Evolutionary conservation across 2,797 vertebrate genomes (phyloP), one percentile per base, ranked within the genome.

Genomic region (Spheniscus humboldti): DNA sequence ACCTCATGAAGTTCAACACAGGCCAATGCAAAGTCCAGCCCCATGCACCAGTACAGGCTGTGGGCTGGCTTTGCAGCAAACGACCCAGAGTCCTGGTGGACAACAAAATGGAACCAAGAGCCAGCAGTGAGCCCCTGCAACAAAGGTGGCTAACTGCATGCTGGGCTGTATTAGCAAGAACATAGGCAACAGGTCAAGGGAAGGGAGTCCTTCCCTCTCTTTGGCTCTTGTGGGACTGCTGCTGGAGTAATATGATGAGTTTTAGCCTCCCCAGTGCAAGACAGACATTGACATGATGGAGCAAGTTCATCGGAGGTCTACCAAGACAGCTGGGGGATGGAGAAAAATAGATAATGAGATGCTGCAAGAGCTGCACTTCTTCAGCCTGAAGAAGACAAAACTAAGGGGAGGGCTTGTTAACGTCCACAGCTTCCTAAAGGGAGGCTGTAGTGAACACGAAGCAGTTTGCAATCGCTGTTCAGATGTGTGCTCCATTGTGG

Each of bases 121-220:
- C 39, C 63, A 71, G 24, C 50, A 75, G 39, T 1, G 10, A 50
- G 19, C 18, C 59, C 25, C 48, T 31, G 10, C 33, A 64, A 47
- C 27, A 55, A 45, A 66, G 18, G 14, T 27, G n/a, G 45, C 41
- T 63, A 76, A 28, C 39, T 24, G 28, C 39, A 66, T 7, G 28
- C 47, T 77, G 82, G 30, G 43, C 24, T 78, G 48, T 28, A 63
- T 10, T 25, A 68, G 48, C 45, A 73, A 73, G 59, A 76, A 43
- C 20, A 53, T 0, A 39, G 16, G 45, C 60, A 89, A 31, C 6
- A 31, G 24, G n/a, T 1, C 0, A 1, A 73, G 4, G 17, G 25
- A 91, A 60, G 6, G 7, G 27, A 57, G 52, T 24, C 37, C 30
- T 45, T 53, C 13, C 20, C 9, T 41, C 48, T 50, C 62, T 83